These are phyloP conservation scores for Homarus americanus DNA, from an alignment of 1,140 invertebrate species.

Conservation along the genomic window DNA sequence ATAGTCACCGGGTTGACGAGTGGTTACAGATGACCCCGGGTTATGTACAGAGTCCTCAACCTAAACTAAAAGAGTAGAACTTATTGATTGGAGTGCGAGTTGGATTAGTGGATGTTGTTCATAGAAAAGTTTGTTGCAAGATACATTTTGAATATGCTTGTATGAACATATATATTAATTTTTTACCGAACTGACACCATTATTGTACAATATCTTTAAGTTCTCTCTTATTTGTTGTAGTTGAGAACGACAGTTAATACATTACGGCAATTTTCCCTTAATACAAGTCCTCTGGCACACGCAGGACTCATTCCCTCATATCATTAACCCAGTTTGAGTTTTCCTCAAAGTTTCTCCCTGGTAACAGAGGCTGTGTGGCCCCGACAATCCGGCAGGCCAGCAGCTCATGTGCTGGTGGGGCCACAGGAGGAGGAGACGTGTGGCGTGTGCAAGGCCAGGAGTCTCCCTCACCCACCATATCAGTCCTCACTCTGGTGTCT, in stretches of 20 bases:
- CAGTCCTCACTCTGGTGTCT: slow-evolving; percentile 59
- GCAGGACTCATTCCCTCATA: slow-evolving; percentile 40
- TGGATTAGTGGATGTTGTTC: slow-evolving; percentile 38
- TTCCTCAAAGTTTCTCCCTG: slow-evolving; percentile 70
- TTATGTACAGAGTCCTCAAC: slow-evolving; percentile 66
- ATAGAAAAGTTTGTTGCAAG: slow-evolving; percentile 26
- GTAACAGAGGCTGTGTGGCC: slow-evolving; percentile 63
- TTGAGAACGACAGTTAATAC: slow-evolving; percentile 61
- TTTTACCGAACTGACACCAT: slow-evolving; percentile 28
- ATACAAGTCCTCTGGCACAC: slow-evolving; percentile 50
- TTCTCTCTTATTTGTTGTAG: slow-evolving; percentile 70
- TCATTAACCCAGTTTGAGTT: slow-evolving; percentile 70
- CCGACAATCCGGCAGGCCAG: slow-evolving; percentile 10
- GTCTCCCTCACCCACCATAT: slow-evolving; percentile 58
- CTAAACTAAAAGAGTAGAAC: slow-evolving; percentile 70
- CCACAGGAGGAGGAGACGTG: slow-evolving; percentile 20
- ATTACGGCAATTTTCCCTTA: slow-evolving; percentile 42
- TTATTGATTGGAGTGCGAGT: slow-evolving; percentile 58
- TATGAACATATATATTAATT: slow-evolving; percentile 40
- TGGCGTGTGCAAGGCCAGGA: slow-evolving; percentile 31
- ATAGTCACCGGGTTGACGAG: slow-evolving; percentile 12
- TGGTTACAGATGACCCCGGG: slow-evolving; percentile 17
- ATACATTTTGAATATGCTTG: slow-evolving; percentile 46
- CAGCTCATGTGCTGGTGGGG: slow-evolving; percentile 16
- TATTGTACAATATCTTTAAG: slow-evolving; percentile 66